Evolutionary conservation across 2,888 invertebrate genomes (phyloP).

Genomic region (Lathronympha strigana): DNA sequence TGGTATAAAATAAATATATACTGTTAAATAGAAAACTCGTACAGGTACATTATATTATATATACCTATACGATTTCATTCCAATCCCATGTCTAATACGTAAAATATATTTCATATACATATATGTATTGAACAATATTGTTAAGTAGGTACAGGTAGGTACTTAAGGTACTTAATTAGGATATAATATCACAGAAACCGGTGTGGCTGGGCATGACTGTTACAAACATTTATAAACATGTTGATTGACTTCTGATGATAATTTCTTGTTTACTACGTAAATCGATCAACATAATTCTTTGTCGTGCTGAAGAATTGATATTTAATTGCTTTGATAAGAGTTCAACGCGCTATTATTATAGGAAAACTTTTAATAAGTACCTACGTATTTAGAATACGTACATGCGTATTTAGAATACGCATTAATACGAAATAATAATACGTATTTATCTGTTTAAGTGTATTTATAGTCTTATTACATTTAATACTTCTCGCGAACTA

Average conservation of each 20-base stretch:
- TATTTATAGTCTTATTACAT: too few relatives aligned
- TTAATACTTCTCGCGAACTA: too few relatives aligned
- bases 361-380: not conserved
- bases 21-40: too few relatives aligned
- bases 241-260: slow-evolving; percentile 17
- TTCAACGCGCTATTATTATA: slow-evolving; percentile 26
- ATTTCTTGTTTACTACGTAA: slow-evolving; percentile 9
- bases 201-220: slow-evolving; percentile 14
- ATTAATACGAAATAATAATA: too few relatives aligned
- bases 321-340: slow-evolving; percentile 24
- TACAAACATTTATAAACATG: slow-evolving; percentile 10
- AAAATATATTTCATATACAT: not conserved
- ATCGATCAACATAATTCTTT: not conserved
- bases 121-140: too few relatives aligned
- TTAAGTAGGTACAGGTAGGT: too few relatives aligned
- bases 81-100: not conserved
- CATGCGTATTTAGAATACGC: too few relatives aligned
- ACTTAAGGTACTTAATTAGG: not conserved
- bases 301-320: not conserved
- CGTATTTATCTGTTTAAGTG: too few relatives aligned
- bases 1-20: too few relatives aligned
- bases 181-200: slow-evolving; percentile 7
- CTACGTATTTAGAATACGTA: too few relatives aligned
- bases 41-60: too few relatives aligned
- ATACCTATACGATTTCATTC: not conserved